phyloP scores from a whole-genome alignment of 2,113 vertebrate species.

The Dromaius novaehollandiae region DNA sequence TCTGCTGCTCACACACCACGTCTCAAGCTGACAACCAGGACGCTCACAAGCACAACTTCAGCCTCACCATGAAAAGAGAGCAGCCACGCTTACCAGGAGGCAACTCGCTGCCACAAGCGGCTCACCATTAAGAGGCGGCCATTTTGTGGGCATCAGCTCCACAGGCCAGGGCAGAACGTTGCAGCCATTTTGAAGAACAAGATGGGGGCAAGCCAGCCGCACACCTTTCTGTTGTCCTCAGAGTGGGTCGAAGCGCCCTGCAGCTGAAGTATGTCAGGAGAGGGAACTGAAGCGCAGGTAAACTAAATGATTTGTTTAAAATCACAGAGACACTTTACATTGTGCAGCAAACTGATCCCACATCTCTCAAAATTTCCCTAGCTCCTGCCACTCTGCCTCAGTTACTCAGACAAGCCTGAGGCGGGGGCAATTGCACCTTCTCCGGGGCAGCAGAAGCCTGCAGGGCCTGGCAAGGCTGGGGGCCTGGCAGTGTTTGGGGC shows the following conservation, averaged over 20 bases:
- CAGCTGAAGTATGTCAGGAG: not conserved
- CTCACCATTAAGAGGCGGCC: not conserved
- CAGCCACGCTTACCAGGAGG: not conserved
- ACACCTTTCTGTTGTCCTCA: not conserved
- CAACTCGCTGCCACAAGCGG: accelerated
- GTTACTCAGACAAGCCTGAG: not conserved
- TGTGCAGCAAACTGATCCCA: accelerated
- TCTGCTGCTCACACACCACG: accelerated
- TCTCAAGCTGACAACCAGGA: not conserved
- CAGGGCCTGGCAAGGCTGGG: accelerated
- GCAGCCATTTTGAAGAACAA: not conserved
- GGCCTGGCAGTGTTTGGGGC: not conserved
- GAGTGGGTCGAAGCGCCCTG: not conserved
- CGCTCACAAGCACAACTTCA: accelerated
- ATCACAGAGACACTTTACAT: accelerated
- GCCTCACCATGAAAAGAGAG: accelerated
- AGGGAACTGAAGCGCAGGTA: not conserved
- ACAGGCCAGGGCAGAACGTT: not conserved
- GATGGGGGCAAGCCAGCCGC: not conserved
- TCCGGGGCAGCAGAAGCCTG: accelerated
- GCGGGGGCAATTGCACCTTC: accelerated
- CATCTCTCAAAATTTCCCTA: not conserved
- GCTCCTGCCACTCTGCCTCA: not conserved
- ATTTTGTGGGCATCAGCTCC: not conserved
- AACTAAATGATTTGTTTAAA: not conserved